Percentiles rank a stretch among this genome's conserved stretches.
phyloP scores from a whole-genome alignment of 2,797 vertebrate genomes.

The Typhlichthys subterraneus region DNA sequence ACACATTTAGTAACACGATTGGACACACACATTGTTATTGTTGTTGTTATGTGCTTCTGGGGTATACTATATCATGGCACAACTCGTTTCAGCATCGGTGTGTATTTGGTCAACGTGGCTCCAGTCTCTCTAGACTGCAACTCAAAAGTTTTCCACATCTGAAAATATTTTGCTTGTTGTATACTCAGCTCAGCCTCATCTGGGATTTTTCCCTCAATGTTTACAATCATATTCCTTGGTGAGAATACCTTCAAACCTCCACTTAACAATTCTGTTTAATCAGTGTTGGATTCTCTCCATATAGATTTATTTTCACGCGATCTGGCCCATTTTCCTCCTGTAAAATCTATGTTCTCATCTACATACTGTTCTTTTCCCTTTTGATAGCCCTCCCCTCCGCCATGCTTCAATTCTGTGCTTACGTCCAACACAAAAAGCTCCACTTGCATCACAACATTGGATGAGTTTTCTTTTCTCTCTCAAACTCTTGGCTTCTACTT shows the following conservation, averaged over 20 bases:
- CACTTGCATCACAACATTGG: conserved; percentile 59
- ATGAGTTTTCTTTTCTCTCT: conserved; percentile 53
- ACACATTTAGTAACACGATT: too few species aligned
- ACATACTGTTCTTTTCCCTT: conserved; percentile 68
- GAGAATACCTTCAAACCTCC: conserved; percentile 81
- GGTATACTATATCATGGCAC: conserved; percentile 6
- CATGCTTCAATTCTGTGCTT: conserved; percentile 44
- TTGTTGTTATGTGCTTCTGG: conserved; percentile 1
- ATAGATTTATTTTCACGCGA: conserved; percentile 83
- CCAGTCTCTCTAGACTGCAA: conserved; percentile 45
- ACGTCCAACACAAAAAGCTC: conserved; percentile 57
- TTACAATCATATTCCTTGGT: conserved; percentile 84
- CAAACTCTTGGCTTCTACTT: conserved; percentile 26
- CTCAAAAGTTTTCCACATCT: conserved; percentile 72
- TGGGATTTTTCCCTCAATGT: conserved; percentile 78
- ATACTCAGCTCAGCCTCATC: conserved; percentile 60
- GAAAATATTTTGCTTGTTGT: conserved; percentile 72
- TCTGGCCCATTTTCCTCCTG: conserved; percentile 74
- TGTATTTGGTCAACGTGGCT: conserved; percentile 53
- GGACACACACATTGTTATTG: too few species aligned
- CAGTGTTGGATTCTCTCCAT: conserved; percentile 79
- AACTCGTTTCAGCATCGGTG: background rate
- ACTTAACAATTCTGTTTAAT: conserved; percentile 86
- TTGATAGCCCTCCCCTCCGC: conserved; percentile 54
- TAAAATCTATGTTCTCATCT: conserved; percentile 75